phyloP scores from a whole-genome alignment of 37 sponge, comb jelly and placozoan genomes.

The Hormiphora californensis region DNA sequence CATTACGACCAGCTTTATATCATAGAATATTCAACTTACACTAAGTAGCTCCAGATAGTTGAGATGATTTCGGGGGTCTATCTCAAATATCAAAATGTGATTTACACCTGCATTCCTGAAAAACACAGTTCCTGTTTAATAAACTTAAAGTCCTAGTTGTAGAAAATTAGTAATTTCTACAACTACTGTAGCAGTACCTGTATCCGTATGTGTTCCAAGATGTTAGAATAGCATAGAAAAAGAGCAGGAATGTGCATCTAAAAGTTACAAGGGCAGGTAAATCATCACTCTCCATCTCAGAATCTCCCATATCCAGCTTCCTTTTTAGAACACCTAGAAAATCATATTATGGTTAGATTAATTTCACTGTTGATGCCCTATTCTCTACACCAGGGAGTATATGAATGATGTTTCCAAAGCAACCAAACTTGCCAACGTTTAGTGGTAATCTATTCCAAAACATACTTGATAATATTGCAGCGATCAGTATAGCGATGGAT shows the following conservation, averaged over 20 bases:
- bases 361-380: neutral
- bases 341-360: too few species aligned
- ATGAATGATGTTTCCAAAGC: neutral
- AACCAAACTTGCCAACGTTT: too few species aligned
- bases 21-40: constrained; percentile 53
- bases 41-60: constrained; percentile 69
- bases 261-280: constrained; percentile 54
- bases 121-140: too few species aligned
- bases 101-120: constrained; percentile 78
- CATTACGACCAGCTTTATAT: neutral
- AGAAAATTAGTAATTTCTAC: too few species aligned
- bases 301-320: neutral
- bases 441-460: neutral
- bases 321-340: constrained; percentile 1
- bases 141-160: too few species aligned
- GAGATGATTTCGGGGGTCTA: constrained; percentile 76
- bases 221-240: constrained; percentile 56
- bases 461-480: neutral
- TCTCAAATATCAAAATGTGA: constrained; percentile 84
- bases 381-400: neutral
- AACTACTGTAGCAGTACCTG: too few species aligned
- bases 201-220: constrained; percentile 64
- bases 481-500: neutral
- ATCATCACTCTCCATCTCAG: neutral
- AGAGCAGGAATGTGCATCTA: constrained; percentile 57